Evolutionary conservation across 2,113 vertebrate species (phyloP), one percentile per base, ranked within the genome.

Genomic region (Embiotoca jacksoni): DNA sequence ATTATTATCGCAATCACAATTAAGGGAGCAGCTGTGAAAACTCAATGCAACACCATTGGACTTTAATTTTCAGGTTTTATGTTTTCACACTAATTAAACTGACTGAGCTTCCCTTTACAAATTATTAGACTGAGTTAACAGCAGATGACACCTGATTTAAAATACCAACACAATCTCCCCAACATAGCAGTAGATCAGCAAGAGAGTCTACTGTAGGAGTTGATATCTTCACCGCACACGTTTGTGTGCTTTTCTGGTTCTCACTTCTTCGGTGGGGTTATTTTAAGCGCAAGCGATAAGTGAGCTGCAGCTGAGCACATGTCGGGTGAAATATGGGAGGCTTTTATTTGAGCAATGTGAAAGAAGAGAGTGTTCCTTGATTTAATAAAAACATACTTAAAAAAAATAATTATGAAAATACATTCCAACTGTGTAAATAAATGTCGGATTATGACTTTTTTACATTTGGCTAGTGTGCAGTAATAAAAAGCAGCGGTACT

Each of bases 261-360:
- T 82, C 91, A 88, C 91, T 82, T 91, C 78, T 87, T 76, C 66
- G 37, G 50, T 44, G 0, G 61, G 88, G 86, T 84, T 95, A 94
- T 95, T 94, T 94, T 89, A 50, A 87, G 94, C 87, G 41, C 72
- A 84, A 82, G 92, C 83, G 90, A 87, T 90, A 93, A 92, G 77
- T 81, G 57, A 90, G 77, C 84, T 80, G 81, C 83, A 81, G 78
- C 82, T 74, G 76, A 89, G 82, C 75, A 90, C 80, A 88, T 62
- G 53, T 68, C 4, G 36, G 62, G 55, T 67, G 72, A 90, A 85
- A 76, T 64, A 81, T 68, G 72, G 72, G 67, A 80, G 70, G 82
- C 39, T 85, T 75, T 81, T 79, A 77, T 76, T 78, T 15, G 60
- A 89, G 73, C 63, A 10, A 55, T 72, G 75, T 67, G 83, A 81